Base-by-base conservation (phyloP, 2,797 vertebrate genomes). In the Orestias chungarensis region DNA sequence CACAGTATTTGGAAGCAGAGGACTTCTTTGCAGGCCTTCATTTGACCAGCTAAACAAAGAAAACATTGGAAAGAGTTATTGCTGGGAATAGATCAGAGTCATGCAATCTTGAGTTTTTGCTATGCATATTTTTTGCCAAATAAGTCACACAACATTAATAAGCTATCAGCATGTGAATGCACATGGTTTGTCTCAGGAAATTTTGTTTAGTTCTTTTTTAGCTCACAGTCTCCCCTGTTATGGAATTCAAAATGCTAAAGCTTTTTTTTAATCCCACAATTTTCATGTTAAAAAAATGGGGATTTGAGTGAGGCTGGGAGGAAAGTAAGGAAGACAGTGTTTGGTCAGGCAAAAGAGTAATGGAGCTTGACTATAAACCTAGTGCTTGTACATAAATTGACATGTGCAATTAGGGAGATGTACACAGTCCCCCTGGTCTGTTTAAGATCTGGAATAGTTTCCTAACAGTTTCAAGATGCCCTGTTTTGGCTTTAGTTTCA, bases 381-480 rank as follows among this genome's bases (percentile, higher is more conserved):
- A 84, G 87, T 75, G 72, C 91, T 89, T 91, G 83, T 90, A 86
- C 89, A 92, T 92, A 92, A 93, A 93, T 91, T 91, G 90, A 91
- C 91, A 88, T 90, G 83, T 92, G 89, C 81, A 92, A 93, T 93
- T 93, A 93, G 77, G 83, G 83, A 90, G 89, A 91, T 88, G 89
- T 90, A 91, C 91, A 90, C 91, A 91, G 87, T 89, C 92, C 87
- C 87, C 83, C 78, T 80, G 83, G 85, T 93, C 88, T 92, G 90
- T 92, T 93, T 91, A 90, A 90, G 86, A 91, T 92, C 88, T 88
- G 84, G 81, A 91, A 93, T 92, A 86, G 87, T 93, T 94, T 92
- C 90, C 87, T 92, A 94, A 93, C 90, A 87, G 86, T 82, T 94
- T 93, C 89, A 92, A 93, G 91, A 94, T 93, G 93, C 89, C 87